Percentiles rank a stretch among this genome's conserved stretches.
phyloP scores from a whole-genome alignment of 1,140 invertebrate species.

The Hesperophylax magnus region DNA sequence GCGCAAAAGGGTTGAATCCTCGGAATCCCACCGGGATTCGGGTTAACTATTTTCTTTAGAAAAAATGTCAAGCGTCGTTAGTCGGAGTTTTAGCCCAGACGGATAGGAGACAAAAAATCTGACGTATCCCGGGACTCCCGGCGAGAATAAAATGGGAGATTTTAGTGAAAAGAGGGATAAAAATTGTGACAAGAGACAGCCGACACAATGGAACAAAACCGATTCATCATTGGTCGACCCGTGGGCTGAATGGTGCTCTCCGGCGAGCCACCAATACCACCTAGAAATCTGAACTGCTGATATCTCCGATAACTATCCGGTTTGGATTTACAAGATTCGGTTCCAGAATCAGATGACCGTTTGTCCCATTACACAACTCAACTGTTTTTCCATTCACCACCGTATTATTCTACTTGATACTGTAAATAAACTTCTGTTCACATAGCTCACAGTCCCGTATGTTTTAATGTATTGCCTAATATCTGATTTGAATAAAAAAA shows the following conservation, averaged over 20 bases:
- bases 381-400: neutral
- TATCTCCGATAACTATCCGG: constrained; percentile 3
- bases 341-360: too few species aligned
- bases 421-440: constrained; percentile 6
- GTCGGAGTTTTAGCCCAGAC: neutral
- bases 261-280: too few species aligned
- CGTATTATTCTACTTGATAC: neutral
- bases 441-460: neutral
- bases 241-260: constrained; percentile 19
- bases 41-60: neutral
- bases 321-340: neutral
- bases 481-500: constrained; percentile 28
- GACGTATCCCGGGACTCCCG: constrained; percentile 25
- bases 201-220: constrained; percentile 46
- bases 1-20: constrained; percentile 1
- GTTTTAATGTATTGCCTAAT: constrained; percentile 2
- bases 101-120: constrained; percentile 16
- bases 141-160: constrained; percentile 21
- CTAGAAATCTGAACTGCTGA: neutral
- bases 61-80: constrained; percentile 7
- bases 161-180: constrained; percentile 38
- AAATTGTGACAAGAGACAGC: constrained; percentile 52
- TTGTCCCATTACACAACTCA: neutral
- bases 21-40: too few species aligned
- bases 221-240: constrained; percentile 50